Conservation (phyloP, 2,888 invertebrate species). For the Lycophotia porphyrea region DNA sequence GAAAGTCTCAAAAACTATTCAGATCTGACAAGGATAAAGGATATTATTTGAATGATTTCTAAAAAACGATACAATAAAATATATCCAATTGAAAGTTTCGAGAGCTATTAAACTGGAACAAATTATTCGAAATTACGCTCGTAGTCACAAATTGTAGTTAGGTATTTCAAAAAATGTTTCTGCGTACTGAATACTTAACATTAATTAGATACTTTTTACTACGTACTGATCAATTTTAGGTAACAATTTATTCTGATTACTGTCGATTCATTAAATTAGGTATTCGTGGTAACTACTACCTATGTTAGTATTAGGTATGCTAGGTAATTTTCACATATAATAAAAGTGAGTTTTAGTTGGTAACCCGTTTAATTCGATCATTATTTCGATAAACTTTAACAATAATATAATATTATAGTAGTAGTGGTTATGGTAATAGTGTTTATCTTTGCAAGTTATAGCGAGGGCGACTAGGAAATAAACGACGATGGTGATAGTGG, state of each 20-base stretch:
- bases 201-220: not conserved
- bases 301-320: not conserved
- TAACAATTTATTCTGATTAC: not conserved
- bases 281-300: not conserved
- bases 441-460: conserved; percentile 10
- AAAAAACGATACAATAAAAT: not conserved
- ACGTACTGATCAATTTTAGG: not conserved
- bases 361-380: not conserved
- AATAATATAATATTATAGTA: not conserved
- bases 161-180: not conserved
- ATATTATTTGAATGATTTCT: not conserved
- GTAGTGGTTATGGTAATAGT: not conserved
- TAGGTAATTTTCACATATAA: not conserved
- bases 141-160: not conserved
- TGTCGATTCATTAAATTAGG: not conserved
- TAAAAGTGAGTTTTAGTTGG: not conserved
- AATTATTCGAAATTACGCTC: not conserved
- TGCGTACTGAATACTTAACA: not conserved
- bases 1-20: conserved; percentile 5
- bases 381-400: not conserved
- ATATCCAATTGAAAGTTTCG: not conserved
- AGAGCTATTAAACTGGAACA: not conserved
- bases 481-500: conserved; percentile 8
- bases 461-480: not conserved
- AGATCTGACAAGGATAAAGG: not conserved